phyloP scores from a whole-genome alignment of 2,113 vertebrate genomes.

The Pyrgilauda ruficollis region DNA sequence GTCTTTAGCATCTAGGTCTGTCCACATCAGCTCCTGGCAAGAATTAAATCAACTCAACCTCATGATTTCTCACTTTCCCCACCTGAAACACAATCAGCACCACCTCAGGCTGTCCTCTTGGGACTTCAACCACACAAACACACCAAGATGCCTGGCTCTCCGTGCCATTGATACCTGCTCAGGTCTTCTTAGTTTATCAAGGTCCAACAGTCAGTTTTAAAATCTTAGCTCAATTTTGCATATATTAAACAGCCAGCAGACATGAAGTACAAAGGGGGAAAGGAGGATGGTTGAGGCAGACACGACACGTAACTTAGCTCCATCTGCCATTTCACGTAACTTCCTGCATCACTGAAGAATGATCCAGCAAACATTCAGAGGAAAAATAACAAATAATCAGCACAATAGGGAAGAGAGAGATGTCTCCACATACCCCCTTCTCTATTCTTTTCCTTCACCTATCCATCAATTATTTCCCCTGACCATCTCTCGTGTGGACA shows the following conservation, averaged over 20 bases:
- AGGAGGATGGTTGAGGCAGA: background rate
- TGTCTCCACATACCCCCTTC: background rate
- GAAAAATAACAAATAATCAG: background rate
- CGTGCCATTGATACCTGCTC: rapidly evolving
- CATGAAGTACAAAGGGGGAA: background rate
- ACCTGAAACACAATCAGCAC: background rate
- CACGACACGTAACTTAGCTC: background rate
- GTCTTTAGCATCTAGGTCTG: background rate
- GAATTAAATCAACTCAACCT: background rate
- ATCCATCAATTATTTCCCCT: background rate
- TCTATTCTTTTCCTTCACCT: background rate
- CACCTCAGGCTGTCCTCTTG: background rate
- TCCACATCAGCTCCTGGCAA: background rate
- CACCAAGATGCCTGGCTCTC: background rate
- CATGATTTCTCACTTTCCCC: background rate
- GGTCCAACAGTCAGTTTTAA: background rate
- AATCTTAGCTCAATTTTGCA: background rate
- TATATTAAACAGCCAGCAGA: background rate
- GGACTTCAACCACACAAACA: background rate
- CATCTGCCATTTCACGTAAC: background rate
- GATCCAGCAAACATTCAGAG: background rate
- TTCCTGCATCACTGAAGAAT: background rate
- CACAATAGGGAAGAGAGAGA: background rate
- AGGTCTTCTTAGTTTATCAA: background rate
- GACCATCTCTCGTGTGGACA: background rate